Base-by-base conservation (phyloP, 1,140 invertebrate species). In the Drosophila malerkotliana region DNA sequence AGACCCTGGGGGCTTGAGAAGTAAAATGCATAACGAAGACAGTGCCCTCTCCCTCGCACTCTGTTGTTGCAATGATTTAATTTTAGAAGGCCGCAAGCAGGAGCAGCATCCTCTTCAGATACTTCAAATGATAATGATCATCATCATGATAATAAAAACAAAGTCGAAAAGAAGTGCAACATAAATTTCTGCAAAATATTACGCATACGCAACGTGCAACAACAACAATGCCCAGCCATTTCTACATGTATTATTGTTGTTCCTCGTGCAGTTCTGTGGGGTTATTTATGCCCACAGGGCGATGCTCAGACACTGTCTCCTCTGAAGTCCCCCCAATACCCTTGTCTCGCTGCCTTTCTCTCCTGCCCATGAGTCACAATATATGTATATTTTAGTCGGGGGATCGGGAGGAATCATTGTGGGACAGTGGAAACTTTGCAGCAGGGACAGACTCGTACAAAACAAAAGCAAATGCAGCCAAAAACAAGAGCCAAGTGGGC, bases 151-250 rank as follows among this genome's bases (percentile, higher is more conserved):
- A 87, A 88, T 88, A 87, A 87, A 88, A 87, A 61, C 80, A 47
- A 87, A 87, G 83, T 88, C 75, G 47, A 64, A 62, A 73, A 79
- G 79, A 88, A 89, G 79, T 88, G 84, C 83, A 88, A 89, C 83
- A 88, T 83, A 83, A 89, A 87, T 88, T 83, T 83, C 30, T 54
- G 59, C 79, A 88, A 72, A 77, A 88, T 88, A 79, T 87, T 83
- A 82, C 83, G 72, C 79, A 87, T 87, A 87, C 83, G 83, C 79
- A 80, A 39, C 79, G 72, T 87, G 66, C 32, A 68, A 60, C 48
- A 49, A 12, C 48, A 57, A 67, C 59, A 67, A 67, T 67, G 63
- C 28, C 47, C 4, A 10, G 34, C 24, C 62, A 59, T 49, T 59
- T 9, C 12, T 55, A 45, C 60, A 63, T 56, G 39, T 39, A 21